phyloP scores from a whole-genome alignment of 2,888 invertebrate genomes.

The Trichopria drosophilae region DNA sequence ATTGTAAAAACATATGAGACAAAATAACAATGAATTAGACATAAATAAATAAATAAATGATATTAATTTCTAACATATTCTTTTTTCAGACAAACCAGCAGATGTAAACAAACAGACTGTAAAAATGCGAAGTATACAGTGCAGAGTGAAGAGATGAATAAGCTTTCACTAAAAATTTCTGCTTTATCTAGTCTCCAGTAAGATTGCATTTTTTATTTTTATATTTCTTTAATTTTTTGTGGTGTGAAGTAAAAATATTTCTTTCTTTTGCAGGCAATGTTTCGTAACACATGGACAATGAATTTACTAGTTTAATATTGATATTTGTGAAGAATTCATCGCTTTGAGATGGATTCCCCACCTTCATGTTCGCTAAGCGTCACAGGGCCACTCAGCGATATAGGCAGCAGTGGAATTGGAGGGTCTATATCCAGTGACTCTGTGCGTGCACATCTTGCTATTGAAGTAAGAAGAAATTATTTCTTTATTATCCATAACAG shows the following conservation, averaged over 20 bases:
- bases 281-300: conserved; percentile 28
- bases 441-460: conserved; percentile 69
- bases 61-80: too few species aligned
- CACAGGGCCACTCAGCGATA: conserved; percentile 73
- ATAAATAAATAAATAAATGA: too few species aligned
- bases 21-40: too few species aligned
- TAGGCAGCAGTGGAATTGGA: conserved; percentile 76
- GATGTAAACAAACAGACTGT: too few species aligned
- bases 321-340: conserved; percentile 17
- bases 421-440: conserved; percentile 77
- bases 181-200: too few species aligned
- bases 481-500: background rate
- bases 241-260: background rate
- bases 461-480: conserved; percentile 65
- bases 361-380: conserved; percentile 75
- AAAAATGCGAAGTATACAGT: too few species aligned
- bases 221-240: too few species aligned
- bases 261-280: conserved; percentile 19
- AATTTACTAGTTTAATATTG: conserved; percentile 28
- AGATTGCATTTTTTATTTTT: too few species aligned
- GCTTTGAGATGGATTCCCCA: conserved; percentile 70
- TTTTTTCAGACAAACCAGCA: too few species aligned
- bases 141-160: too few species aligned
- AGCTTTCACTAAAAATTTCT: too few species aligned
- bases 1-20: too few species aligned